phyloP scores from a whole-genome alignment of 1,140 invertebrate genomes.

The Scaptomyza graminum region DNA sequence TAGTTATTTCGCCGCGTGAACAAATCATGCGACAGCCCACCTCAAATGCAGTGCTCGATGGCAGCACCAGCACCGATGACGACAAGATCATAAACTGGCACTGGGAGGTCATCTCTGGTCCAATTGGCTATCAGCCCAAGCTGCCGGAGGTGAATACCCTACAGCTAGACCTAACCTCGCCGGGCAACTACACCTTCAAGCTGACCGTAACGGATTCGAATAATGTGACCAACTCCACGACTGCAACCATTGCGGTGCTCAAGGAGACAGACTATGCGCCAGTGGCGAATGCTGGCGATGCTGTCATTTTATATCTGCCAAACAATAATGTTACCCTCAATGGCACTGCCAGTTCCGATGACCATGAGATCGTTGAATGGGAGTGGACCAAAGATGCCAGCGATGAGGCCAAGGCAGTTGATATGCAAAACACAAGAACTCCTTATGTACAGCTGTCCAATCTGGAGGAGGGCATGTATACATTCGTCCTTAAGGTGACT shows the following conservation, averaged over 20 bases:
- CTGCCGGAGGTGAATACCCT: conserved; percentile 92
- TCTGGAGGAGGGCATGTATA: conserved; percentile 96
- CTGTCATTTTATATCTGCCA: conserved; percentile 95
- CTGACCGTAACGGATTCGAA: conserved; percentile 96
- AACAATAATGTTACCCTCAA: conserved; percentile 94
- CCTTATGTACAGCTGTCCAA: conserved; percentile 92
- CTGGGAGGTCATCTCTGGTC: conserved; percentile 95
- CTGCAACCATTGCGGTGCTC: conserved; percentile 94
- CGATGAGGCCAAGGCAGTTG: conserved; percentile 92
- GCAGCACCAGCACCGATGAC: conserved; percentile 89
- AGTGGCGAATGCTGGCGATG: conserved; percentile 95
- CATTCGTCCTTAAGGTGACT: conserved; percentile 96
- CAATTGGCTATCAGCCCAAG: conserved; percentile 92
- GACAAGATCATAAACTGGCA: conserved; percentile 93
- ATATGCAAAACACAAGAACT: conserved; percentile 96
- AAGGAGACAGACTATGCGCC: conserved; percentile 97
- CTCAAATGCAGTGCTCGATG: conserved; percentile 94
- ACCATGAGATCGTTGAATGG: conserved; percentile 95
- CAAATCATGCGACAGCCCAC: conserved; percentile 95
- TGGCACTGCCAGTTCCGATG: conserved; percentile 95
- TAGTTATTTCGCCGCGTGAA: conserved; percentile 92
- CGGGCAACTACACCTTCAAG: conserved; percentile 97
- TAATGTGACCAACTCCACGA: conserved; percentile 92
- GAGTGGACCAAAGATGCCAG: conserved; percentile 96
- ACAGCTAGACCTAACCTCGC: conserved; percentile 91